Evolutionary conservation across 1,140 invertebrate genomes (phyloP).

Genomic region (Zaprionus inermis): DNA sequence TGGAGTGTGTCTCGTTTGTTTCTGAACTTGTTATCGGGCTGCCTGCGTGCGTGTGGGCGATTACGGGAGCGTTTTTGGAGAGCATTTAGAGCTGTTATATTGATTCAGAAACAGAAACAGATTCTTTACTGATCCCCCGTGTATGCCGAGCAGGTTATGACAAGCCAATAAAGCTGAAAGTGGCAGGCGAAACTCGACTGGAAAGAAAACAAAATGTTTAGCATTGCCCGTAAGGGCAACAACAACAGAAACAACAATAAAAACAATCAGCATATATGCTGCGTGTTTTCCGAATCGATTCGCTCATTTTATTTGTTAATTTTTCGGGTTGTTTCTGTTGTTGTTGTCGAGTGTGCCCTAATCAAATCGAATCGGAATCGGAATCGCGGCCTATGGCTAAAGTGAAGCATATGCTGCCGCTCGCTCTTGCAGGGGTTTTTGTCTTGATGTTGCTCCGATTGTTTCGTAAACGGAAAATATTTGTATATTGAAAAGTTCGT

Average conservation of each 20-base stretch:
- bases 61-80: neutral
- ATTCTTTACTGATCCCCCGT: conserved; percentile 31
- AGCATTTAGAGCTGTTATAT: conserved; percentile 8
- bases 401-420: conserved; percentile 6
- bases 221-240: conserved; percentile 44
- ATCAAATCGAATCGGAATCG: conserved; percentile 23
- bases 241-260: conserved; percentile 31
- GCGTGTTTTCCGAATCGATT: conserved; percentile 58
- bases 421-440: neutral
- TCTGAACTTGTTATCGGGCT: conserved; percentile 2
- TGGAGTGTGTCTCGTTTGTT: neutral
- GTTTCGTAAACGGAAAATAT: conserved; percentile 41
- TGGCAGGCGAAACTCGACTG: conserved; percentile 26
- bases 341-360: conserved; percentile 21
- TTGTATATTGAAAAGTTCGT: conserved; percentile 2
- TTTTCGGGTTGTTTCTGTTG: conserved; percentile 18
- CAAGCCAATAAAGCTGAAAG: conserved; percentile 45
- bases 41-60: neutral
- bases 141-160: conserved; percentile 39
- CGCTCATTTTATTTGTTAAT: conserved; percentile 43
- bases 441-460: conserved; percentile 20
- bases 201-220: conserved; percentile 38
- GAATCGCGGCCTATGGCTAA: conserved; percentile 21
- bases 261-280: conserved; percentile 19
- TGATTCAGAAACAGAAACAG: conserved; percentile 13